Base-by-base conservation (phyloP, 2,888 invertebrate genomes). In the Andrena fulva region DNA sequence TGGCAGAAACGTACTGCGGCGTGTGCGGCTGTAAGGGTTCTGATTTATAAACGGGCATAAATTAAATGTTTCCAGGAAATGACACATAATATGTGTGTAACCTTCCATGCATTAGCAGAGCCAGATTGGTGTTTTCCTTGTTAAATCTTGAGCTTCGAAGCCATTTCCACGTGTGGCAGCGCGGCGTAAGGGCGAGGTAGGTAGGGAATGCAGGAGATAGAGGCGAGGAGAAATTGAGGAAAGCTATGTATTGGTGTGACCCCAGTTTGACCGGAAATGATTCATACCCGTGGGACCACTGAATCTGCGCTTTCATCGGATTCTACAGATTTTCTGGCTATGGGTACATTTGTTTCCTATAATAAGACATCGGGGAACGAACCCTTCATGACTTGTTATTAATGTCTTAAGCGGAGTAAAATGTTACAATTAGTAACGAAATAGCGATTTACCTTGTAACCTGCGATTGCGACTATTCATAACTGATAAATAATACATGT, bases 181-280 rank as follows among this genome's bases (percentile, higher is more conserved):
- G 77, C 82, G 63, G 64, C 24, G 10, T n/a, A 35, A 42, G 69
- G 33, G 60, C 16, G 67, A 52, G 35, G 75, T 56, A 48, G 71
- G 27, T 66, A 20, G 50, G 2, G 7, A 24, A 56, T 27, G 50
- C 35, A 50, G 70, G n/a, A 62, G 76, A 70, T 52, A 48, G 56
- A 20, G 56, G 16, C 12, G 24, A 42, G 62, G 62, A 76, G 62
- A 75, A 54, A 75, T 85, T 50, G 71, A 63, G 84, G 78, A 82
- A 74, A 84, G 82, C 80, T 87, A 90, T 84, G 83, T 76, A 67
- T 81, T 73, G 78, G 84, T 83, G 73, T 80, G 85, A 81, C 82
- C 88, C 68, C 84, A 68, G 81, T 82, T 88, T 85, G 85, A 80
- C 83, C 80, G 88, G 88, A 90, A 91, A 90, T 91, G 90, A 92